phyloP scores from a whole-genome alignment of 2,113 vertebrate species.

The Leptosomus discolor region DNA sequence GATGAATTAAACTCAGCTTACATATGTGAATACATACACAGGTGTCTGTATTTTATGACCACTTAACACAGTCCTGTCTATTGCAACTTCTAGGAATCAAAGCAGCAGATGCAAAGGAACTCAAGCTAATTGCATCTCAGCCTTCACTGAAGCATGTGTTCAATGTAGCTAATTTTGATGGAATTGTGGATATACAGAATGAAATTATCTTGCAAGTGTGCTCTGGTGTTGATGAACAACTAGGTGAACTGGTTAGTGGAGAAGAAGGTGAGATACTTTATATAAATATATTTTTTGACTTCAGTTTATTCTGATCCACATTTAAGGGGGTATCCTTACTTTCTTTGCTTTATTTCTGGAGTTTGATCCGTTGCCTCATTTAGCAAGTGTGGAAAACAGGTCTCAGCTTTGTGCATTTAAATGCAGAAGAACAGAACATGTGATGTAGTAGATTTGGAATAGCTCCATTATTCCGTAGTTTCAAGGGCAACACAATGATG shows the following conservation, averaged over 20 bases:
- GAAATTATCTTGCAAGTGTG: constrained; percentile 88
- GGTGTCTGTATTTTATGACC: neutral
- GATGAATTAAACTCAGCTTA: neutral
- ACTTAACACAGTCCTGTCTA: neutral
- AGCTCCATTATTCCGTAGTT: neutral
- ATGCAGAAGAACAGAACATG: neutral
- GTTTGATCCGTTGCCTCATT: neutral
- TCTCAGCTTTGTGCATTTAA: neutral
- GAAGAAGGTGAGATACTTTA: constrained; percentile 84
- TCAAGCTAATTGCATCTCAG: constrained; percentile 87
- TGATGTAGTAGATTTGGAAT: neutral
- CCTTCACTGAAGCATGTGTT: constrained; percentile 85
- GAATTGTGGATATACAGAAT: constrained; percentile 84
- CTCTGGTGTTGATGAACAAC: constrained; percentile 86
- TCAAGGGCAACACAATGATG: neutral
- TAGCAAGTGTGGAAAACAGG: neutral
- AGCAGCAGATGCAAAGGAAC: constrained; percentile 86
- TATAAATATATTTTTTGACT: neutral
- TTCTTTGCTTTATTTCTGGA: neutral
- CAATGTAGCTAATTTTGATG: constrained; percentile 82
- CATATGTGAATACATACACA: neutral
- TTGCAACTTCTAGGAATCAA: constrained; percentile 82
- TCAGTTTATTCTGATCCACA: neutral
- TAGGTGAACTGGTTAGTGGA: constrained; percentile 84
- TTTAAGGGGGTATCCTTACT: neutral